Evolutionary conservation across 2,888 invertebrate genomes (phyloP).

Genomic region (Tenthredo notha): DNA sequence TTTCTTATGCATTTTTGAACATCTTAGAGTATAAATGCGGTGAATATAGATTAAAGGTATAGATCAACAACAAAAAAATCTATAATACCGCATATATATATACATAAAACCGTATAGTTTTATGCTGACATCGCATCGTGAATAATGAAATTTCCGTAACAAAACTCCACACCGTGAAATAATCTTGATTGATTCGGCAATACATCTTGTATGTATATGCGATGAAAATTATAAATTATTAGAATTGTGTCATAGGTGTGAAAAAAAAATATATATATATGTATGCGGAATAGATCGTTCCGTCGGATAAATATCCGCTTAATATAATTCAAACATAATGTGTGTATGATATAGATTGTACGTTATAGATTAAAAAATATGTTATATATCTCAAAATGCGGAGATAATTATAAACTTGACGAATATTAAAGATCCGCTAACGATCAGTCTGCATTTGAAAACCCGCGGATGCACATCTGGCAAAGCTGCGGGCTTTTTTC

Average conservation of each 20-base stretch:
- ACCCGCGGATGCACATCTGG: not conserved
- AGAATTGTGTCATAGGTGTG: not conserved
- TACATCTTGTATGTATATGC: not conserved
- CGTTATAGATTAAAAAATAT: not conserved
- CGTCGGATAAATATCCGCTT: slow-evolving; percentile 15
- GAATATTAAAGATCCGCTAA: not conserved
- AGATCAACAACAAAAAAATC: not conserved
- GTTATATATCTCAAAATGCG: not conserved
- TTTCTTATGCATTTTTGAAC: not conserved
- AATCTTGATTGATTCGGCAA: slow-evolving; percentile 22
- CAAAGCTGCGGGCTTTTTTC: not conserved
- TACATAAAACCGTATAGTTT: not conserved
- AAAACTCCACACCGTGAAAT: not conserved
- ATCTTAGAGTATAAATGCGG: not conserved
- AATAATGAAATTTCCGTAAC: slow-evolving; percentile 15
- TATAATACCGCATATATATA: not conserved
- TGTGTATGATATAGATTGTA: not conserved
- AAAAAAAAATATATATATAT: not conserved
- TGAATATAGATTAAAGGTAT: not conserved
- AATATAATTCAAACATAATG: not conserved
- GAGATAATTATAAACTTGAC: not conserved
- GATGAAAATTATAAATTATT: not conserved
- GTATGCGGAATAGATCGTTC: not conserved
- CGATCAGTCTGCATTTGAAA: not conserved
- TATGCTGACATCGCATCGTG: not conserved